A percentile compares a stretch with the other conserved stretches of the same genome.
Evolutionary conservation across 53 echinoderm and acorn worm species (phyloP).

Genomic region (Holothuria scabra): DNA sequence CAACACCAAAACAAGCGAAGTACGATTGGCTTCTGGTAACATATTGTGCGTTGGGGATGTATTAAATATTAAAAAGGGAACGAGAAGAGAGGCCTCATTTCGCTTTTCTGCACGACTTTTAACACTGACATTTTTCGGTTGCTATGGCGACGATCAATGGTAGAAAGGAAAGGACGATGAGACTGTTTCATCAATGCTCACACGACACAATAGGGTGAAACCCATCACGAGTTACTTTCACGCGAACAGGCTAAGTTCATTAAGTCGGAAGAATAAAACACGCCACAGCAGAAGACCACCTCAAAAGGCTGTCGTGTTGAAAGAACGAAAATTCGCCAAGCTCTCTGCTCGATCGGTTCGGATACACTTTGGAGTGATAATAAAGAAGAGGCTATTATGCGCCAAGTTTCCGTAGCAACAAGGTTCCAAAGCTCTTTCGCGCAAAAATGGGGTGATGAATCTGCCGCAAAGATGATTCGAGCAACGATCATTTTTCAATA

Average conservation of each 20-base stretch:
- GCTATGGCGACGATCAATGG: slow-evolving; percentile 37
- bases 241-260: slow-evolving; percentile 36
- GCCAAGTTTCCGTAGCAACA: slow-evolving; percentile 12
- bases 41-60: slow-evolving; percentile 39
- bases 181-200: slow-evolving; percentile 7
- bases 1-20: no score
- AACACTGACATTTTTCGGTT: slow-evolving; percentile 18
- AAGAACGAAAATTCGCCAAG: neutral
- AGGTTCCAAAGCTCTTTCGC: no score
- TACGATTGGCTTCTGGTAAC: slow-evolving; percentile 12
- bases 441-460: no score
- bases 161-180: slow-evolving; percentile 6
- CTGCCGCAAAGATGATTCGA: no score
- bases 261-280: neutral
- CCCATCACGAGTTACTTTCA: slow-evolving; percentile 34
- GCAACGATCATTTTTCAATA: no score
- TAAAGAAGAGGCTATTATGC: slow-evolving; percentile 46
- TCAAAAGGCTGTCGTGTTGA: no score
- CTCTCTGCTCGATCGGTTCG: neutral
- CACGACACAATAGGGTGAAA: slow-evolving; percentile 41
- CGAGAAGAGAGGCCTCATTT: slow-evolving; percentile 33
- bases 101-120: slow-evolving; percentile 49
- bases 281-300: no score
- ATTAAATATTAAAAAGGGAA: slow-evolving; percentile 51
- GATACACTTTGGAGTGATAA: slow-evolving; percentile 27